Evolutionary conservation across 2,888 invertebrate genomes (phyloP).

Genomic region (Lasioglossum morio): DNA sequence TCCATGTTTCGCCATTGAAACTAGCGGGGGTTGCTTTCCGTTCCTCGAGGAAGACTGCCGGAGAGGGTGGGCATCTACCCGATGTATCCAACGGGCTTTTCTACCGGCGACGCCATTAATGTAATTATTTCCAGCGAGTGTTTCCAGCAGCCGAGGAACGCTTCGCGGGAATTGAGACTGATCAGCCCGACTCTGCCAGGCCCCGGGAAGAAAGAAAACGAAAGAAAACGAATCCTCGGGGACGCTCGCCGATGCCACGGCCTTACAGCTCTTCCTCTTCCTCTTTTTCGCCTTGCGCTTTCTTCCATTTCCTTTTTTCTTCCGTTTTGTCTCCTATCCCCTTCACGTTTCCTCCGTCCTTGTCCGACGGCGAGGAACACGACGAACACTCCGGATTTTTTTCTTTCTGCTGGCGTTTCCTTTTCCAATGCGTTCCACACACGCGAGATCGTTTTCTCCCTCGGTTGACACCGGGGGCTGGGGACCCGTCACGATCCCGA

Average conservation of each 20-base stretch:
- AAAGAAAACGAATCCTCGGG: constrained; percentile 25
- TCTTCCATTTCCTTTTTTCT: background rate
- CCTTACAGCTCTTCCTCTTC: constrained; percentile 1
- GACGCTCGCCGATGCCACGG: constrained; percentile 22
- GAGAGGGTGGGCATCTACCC: constrained; percentile 46
- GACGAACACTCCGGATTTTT: background rate
- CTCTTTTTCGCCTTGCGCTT: background rate
- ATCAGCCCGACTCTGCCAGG: constrained; percentile 42
- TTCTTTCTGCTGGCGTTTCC: background rate
- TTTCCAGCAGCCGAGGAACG: constrained; percentile 55
- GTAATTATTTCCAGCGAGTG: constrained; percentile 75
- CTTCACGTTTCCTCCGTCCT: background rate
- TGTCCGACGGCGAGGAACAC: background rate
- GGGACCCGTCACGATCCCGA: constrained; percentile 44
- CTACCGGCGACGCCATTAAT: constrained; percentile 72
- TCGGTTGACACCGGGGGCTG: constrained; percentile 4
- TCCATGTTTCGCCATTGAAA: constrained; percentile 65
- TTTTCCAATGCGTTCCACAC: background rate
- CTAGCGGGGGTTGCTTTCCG: constrained; percentile 47
- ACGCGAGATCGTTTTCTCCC: background rate
- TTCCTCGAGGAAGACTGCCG: constrained; percentile 52
- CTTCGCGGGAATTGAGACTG: constrained; percentile 62
- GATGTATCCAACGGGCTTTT: constrained; percentile 64
- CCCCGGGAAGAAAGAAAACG: constrained; percentile 36
- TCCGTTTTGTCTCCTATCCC: background rate